Evolutionary conservation across 1,140 invertebrate species (phyloP).

Genomic region (Zeugodacus cucurbitae): DNA sequence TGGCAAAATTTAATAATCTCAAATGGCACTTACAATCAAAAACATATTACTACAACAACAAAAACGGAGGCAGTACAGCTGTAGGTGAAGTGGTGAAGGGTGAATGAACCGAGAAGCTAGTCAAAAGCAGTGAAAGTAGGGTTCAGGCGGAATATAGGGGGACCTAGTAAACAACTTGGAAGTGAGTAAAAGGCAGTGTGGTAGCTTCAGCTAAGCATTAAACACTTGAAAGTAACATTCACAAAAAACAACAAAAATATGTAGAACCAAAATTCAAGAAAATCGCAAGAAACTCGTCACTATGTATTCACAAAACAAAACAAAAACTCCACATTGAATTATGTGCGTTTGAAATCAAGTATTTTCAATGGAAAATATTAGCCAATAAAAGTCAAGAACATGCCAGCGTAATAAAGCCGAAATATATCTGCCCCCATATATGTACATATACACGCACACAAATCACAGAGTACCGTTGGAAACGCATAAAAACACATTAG

Average conservation of each 20-base stretch:
- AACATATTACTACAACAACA: slow-evolving; percentile 58
- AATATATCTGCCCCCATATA: neutral
- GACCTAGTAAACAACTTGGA: neutral
- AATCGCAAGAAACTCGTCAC: no score
- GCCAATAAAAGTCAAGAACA: slow-evolving; percentile 37
- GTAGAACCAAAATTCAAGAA: neutral
- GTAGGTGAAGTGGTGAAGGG: neutral
- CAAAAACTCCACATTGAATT: neutral
- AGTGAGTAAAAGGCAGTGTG: neutral
- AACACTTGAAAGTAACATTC: neutral
- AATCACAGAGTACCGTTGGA: neutral
- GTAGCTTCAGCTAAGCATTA: neutral
- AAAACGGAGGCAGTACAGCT: neutral
- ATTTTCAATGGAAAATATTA: neutral
- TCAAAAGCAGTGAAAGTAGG: neutral
- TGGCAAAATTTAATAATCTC: slow-evolving; percentile 65
- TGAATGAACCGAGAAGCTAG: neutral
- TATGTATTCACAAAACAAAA: neutral
- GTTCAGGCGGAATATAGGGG: neutral
- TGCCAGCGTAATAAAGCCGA: neutral
- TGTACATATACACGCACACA: neutral
- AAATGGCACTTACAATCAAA: slow-evolving; percentile 65
- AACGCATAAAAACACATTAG: slow-evolving; percentile 19
- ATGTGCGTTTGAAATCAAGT: neutral
- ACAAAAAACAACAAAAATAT: neutral